Conservation (phyloP, 2,888 invertebrate species). For the Erebia palarica region DNA sequence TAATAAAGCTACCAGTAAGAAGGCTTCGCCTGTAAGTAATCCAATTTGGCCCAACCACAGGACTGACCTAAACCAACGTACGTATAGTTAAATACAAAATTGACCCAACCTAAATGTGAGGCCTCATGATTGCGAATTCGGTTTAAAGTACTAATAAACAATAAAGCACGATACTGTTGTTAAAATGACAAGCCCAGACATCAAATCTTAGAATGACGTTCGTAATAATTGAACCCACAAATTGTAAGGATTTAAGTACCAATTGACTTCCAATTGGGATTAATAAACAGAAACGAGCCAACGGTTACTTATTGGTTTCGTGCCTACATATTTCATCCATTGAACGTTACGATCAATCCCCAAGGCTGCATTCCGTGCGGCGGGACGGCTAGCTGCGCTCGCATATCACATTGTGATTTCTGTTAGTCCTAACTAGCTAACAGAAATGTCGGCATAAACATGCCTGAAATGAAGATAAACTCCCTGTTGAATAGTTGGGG, state of each 20-base stretch:
- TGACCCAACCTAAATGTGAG: background rate
- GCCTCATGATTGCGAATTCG: background rate
- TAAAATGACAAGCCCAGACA: conserved; percentile 18
- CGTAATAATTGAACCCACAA: conserved; percentile 56
- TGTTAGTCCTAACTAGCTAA: conserved; percentile 48
- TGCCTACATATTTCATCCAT: conserved; percentile 52
- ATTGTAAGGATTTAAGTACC: conserved; percentile 57
- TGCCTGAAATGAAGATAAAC: conserved; percentile 66
- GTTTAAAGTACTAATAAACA: background rate
- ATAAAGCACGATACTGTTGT: conserved; percentile 6
- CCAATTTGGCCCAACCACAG: background rate
- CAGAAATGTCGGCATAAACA: conserved; percentile 62
- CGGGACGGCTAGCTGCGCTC: conserved; percentile 48
- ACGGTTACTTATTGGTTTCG: conserved; percentile 62
- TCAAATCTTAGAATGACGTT: conserved; percentile 43
- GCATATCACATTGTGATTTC: conserved; percentile 59
- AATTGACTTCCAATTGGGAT: conserved; percentile 70
- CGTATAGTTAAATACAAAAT: background rate
- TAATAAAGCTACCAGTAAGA: no score
- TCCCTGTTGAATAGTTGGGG: conserved; percentile 62
- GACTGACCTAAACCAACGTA: background rate
- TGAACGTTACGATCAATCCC: conserved; percentile 59
- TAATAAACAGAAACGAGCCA: conserved; percentile 60
- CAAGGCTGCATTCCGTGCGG: conserved; percentile 55
- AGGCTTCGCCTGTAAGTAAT: no score